phyloP scores from a whole-genome alignment of 1,140 invertebrate genomes.

The Brachionus sp. region DNA sequence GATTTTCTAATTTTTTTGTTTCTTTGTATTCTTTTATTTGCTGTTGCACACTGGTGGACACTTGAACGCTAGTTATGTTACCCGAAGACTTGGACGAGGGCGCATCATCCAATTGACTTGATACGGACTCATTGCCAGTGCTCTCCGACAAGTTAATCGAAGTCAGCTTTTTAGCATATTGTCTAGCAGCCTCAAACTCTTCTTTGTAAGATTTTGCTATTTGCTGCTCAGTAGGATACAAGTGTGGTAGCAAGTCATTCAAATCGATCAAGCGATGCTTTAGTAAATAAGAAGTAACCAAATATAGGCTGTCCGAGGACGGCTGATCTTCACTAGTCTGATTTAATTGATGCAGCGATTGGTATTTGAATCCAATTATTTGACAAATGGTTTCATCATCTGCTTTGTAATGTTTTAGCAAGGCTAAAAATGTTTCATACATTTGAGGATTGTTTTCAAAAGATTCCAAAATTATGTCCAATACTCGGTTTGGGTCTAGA shows the following conservation, averaged over 20 bases:
- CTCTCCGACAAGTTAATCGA: slow-evolving; percentile 21
- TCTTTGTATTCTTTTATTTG: slow-evolving; percentile 27
- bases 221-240: slow-evolving; percentile 76
- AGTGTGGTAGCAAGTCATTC: slow-evolving; percentile 85
- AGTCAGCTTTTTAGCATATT: slow-evolving; percentile 67
- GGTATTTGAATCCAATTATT: slow-evolving; percentile 89
- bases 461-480: slow-evolving; percentile 91
- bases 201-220: slow-evolving; percentile 78
- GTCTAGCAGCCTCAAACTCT: slow-evolving; percentile 76
- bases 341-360: slow-evolving; percentile 66
- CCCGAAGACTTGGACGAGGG: neutral
- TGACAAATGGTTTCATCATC: slow-evolving; percentile 74
- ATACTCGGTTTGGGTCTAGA: slow-evolving; percentile 92
- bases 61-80: neutral
- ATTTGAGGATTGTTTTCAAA: slow-evolving; percentile 71
- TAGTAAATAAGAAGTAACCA: slow-evolving; percentile 80
- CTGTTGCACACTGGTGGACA: neutral
- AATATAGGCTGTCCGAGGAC: slow-evolving; percentile 78
- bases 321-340: slow-evolving; percentile 49
- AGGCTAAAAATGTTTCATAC: slow-evolving; percentile 71
- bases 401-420: slow-evolving; percentile 79
- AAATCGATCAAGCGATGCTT: slow-evolving; percentile 79
- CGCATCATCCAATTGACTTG: slow-evolving; percentile 16
- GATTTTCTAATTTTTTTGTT: slow-evolving; percentile 64
- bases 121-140: neutral